A percentile compares a stretch with the other conserved stretches of the same genome.
These are phyloP conservation scores for Stratiomys singularior DNA, from an alignment of 2,888 invertebrate genomes.

Conservation along the genomic window DNA sequence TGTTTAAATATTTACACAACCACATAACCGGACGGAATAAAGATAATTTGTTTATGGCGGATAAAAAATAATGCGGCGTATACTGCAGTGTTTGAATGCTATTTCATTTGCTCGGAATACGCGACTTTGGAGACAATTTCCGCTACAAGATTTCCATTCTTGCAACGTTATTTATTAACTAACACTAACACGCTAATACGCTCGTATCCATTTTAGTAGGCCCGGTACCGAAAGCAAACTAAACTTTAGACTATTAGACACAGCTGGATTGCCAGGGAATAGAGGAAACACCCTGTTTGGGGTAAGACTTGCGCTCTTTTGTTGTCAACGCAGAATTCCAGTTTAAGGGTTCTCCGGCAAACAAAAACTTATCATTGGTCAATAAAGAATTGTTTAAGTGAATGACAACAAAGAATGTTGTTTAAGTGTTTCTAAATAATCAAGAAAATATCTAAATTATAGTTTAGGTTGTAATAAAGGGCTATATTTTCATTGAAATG, in stretches of 20 bases:
- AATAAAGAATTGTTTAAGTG: no score
- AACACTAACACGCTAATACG: neutral
- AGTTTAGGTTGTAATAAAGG: no score
- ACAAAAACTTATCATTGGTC: neutral
- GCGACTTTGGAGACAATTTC: neutral
- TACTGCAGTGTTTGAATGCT: neutral
- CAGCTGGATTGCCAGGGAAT: conserved; percentile 8
- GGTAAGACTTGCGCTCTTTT: conserved; percentile 17
- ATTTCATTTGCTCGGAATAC: neutral
- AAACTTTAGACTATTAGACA: conserved; percentile 19
- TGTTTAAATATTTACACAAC: conserved; percentile 13
- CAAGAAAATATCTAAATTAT: no score
- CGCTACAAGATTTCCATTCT: neutral
- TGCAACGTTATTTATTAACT: neutral
- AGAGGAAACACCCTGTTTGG: conserved; percentile 12
- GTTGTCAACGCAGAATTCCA: neutral
- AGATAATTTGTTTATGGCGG: neutral
- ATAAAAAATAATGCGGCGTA: neutral
- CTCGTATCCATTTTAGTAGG: conserved; percentile 1
- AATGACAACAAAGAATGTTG: no score
- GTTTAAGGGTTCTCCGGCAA: neutral
- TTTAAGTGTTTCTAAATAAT: no score
- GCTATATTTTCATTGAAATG: no score
- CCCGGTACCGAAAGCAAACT: conserved; percentile 33
- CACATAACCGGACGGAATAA: conserved; percentile 37